Base-by-base conservation (phyloP, 92 coral and sea anemone species). In the Palythoa caribaeorum region DNA sequence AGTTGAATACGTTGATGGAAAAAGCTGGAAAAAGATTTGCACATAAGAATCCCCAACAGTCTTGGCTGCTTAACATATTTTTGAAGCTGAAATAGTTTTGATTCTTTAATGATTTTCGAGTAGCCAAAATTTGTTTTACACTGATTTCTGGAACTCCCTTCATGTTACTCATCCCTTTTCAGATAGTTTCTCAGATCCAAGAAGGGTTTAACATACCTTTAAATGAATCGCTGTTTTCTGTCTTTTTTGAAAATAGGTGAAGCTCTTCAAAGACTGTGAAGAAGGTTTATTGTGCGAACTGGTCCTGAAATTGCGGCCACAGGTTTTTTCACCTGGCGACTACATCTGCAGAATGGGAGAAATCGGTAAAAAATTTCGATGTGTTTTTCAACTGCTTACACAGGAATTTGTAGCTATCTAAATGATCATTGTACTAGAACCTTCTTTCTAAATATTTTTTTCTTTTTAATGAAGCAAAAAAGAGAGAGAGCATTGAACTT, bases 301-400 rank as follows among this genome's bases (percentile, higher is more conserved):
- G 88, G 99, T 96, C 47, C 94, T 96, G 28, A 96, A 96, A 74
- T 91, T 96, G 50, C 95, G 98, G 36, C 98, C 96, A 2, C 99
- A 96, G 88, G 94, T 96, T 53, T 96, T 96, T 85, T 95, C 99
- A 12, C 99, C 99, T 5, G 98, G 94, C 35, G 99, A 96, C 79
- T 96, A 95, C 87, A 96, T 96, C 78, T 96, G 99, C 55, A 94
- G 99, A 54, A 93, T 94, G 80, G 94, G 99, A 50, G 99, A 96
- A 91, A 95, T 96, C 86, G 99, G 99, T 95, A 76, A 76, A 89
- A 9, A 68, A 1, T 65, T 59, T 59, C 12, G 7, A 9, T 68
- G 3, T 68, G 14, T 59, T 11, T 3, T 65, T 28, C 7, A 38
- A 6, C 2, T 68, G 73, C 12, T 3, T 68, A 8, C 12, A 68